Percentiles rank a stretch among this genome's conserved stretches.
These are phyloP conservation scores for Oryzias dopingdopingensis DNA, from an alignment of 2,797 vertebrate species.

Conservation along the genomic window DNA sequence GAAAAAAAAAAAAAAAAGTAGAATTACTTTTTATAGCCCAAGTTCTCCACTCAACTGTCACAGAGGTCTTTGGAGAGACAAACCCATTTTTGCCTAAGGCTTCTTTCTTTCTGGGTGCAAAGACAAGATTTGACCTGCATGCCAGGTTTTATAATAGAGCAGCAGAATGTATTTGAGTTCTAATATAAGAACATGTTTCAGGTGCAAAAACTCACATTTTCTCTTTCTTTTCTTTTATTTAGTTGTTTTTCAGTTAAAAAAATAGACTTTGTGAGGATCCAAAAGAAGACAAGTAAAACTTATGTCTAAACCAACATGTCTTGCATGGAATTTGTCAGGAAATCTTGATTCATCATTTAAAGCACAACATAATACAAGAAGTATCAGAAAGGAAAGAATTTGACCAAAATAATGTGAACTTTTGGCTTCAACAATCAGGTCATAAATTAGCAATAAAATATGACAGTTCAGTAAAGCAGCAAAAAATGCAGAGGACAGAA, in stretches of 20 bases:
- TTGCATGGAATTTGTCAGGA: no score
- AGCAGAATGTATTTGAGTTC: conserved; percentile 36
- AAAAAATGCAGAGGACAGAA: background rate
- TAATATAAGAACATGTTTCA: conserved; percentile 11
- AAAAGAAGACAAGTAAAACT: no score
- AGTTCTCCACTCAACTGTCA: conserved; percentile 21
- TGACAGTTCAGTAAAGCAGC: no score
- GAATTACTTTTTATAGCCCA: conserved; percentile 5
- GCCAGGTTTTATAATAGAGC: conserved; percentile 42
- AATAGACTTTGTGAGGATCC: no score
- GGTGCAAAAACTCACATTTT: background rate
- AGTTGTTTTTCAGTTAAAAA: no score
- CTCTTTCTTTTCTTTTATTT: conserved; percentile 1
- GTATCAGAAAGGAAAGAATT: no score
- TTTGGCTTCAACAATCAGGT: no score
- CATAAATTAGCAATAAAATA: no score
- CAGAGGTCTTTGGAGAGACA: conserved; percentile 36
- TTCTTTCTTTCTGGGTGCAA: conserved; percentile 36
- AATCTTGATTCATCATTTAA: no score
- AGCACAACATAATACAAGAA: no score
- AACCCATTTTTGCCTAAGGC: conserved; percentile 47
- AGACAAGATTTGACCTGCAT: conserved; percentile 67
- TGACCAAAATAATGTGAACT: no score
- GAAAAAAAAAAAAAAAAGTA: background rate
- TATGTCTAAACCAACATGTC: no score